phyloP scores from a whole-genome alignment of 1,140 invertebrate species.

The Drosophila nikananu region DNA sequence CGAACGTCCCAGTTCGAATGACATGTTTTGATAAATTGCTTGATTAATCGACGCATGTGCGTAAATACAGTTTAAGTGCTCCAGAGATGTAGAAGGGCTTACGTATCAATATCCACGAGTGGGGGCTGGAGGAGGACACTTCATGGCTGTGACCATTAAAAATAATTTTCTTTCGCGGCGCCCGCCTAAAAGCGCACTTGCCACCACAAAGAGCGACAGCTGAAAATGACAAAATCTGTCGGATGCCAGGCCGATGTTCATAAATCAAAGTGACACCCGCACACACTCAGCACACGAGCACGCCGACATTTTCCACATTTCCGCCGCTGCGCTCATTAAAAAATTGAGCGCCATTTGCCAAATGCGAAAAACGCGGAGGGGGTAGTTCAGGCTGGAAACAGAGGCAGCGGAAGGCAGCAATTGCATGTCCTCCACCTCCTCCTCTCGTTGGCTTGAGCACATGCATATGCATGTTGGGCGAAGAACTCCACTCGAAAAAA shows the following conservation, averaged over 20 bases:
- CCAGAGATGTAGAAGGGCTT: conserved; percentile 37
- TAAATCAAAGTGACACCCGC: conserved; percentile 72
- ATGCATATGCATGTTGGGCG: conserved; percentile 71
- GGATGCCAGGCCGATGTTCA: conserved; percentile 65
- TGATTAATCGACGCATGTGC: conserved; percentile 78
- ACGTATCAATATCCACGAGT: conserved; percentile 55
- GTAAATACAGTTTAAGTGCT: conserved; percentile 78
- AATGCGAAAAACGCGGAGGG: conserved; percentile 40
- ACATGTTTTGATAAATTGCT: conserved; percentile 82
- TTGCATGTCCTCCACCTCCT: conserved; percentile 53
- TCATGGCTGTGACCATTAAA: conserved; percentile 69
- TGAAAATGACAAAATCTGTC: conserved; percentile 65
- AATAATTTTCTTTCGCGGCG: conserved; percentile 63
- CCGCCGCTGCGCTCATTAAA: conserved; percentile 73
- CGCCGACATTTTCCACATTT: conserved; percentile 53
- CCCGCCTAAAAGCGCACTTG: conserved; percentile 51
- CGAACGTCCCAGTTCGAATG: conserved; percentile 34
- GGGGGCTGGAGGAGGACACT: conserved; percentile 26
- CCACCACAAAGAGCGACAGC: conserved; percentile 43
- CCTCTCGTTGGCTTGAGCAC: conserved; percentile 45
- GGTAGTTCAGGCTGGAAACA: not conserved
- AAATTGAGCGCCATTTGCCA: conserved; percentile 79
- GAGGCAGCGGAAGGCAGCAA: conserved; percentile 49
- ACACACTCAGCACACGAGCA: conserved; percentile 8
- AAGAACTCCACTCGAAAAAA: conserved; percentile 67